phyloP scores from a whole-genome alignment of 2,888 invertebrate genomes.

The Apocheima hispidaria region DNA sequence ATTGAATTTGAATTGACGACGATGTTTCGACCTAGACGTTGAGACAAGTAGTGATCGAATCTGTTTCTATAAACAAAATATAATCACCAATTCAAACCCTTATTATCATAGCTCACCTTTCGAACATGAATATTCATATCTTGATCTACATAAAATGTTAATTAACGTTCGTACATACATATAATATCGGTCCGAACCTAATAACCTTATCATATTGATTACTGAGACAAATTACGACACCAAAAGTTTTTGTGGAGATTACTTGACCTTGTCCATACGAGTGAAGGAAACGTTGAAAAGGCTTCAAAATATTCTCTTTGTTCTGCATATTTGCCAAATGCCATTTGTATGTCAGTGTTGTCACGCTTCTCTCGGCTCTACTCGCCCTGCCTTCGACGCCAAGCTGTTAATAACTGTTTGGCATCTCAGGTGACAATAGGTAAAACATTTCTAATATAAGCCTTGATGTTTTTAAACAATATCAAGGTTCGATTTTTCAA shows the following conservation, averaged over 20 bases:
- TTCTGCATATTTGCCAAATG: conserved; percentile 69
- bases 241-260: conserved; percentile 45
- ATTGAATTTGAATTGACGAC: too few relatives aligned
- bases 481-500: too few relatives aligned
- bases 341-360: conserved; percentile 69
- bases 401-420: conserved; percentile 2
- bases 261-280: conserved; percentile 62
- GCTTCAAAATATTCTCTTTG: conserved; percentile 65
- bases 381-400: conserved; percentile 7
- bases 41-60: neutral
- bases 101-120: conserved; percentile 1
- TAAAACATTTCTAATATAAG: conserved; percentile 2
- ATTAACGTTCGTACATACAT: conserved; percentile 13
- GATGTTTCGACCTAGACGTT: too few relatives aligned
- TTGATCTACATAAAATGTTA: conserved; percentile 5
- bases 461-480: too few relatives aligned
- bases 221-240: conserved; percentile 43
- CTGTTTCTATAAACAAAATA: neutral
- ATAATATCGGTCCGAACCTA: conserved; percentile 22
- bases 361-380: conserved; percentile 52
- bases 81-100: neutral
- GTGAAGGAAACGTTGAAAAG: conserved; percentile 62
- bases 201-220: conserved; percentile 38
- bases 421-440: conserved; percentile 8
- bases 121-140: conserved; percentile 13